Evolutionary conservation across 2,888 invertebrate genomes (phyloP).

Genomic region (Trichopria drosophilae): DNA sequence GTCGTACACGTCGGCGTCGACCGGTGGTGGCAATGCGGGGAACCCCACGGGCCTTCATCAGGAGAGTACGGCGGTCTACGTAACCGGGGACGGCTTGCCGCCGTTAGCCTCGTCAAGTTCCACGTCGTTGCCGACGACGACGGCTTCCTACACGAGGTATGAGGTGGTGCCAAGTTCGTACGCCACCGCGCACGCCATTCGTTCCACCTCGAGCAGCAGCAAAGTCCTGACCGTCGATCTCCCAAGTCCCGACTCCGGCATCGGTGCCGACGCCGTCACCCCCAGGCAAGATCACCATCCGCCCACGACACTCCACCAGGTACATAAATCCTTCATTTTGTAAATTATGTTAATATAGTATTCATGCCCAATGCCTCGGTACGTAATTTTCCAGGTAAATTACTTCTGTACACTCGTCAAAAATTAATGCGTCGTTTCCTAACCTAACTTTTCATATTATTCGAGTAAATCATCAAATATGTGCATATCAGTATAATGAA

Average conservation of each 20-base stretch:
- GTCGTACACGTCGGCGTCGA: conserved; percentile 39
- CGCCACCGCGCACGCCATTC: conserved; percentile 54
- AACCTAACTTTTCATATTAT: too few relatives aligned
- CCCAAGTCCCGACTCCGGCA: conserved; percentile 94
- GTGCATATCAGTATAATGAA: too few relatives aligned
- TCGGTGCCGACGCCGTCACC: conserved; percentile 91
- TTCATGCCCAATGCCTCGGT: too few relatives aligned
- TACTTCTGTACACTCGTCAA: too few relatives aligned
- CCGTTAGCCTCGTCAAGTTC: conserved; percentile 62
- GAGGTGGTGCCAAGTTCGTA: conserved; percentile 57
- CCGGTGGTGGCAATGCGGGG: conserved; percentile 29
- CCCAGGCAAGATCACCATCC: conserved; percentile 63
- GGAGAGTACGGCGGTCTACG: conserved; percentile 64
- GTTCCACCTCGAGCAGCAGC: conserved; percentile 55
- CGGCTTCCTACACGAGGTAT: conserved; percentile 56
- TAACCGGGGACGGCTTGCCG: conserved; percentile 60
- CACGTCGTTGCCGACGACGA: conserved; percentile 65
- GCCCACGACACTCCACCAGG: conserved; percentile 87
- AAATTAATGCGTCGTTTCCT: too few relatives aligned
- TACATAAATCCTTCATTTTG: too few relatives aligned
- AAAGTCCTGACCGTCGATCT: conserved; percentile 86
- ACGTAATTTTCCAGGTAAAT: too few relatives aligned
- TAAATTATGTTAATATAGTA: too few relatives aligned
- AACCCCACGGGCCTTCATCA: conserved; percentile 50
- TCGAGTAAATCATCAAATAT: too few relatives aligned